phyloP scores from a whole-genome alignment of 2,797 vertebrate species.

The Malacoctenus gilli region DNA sequence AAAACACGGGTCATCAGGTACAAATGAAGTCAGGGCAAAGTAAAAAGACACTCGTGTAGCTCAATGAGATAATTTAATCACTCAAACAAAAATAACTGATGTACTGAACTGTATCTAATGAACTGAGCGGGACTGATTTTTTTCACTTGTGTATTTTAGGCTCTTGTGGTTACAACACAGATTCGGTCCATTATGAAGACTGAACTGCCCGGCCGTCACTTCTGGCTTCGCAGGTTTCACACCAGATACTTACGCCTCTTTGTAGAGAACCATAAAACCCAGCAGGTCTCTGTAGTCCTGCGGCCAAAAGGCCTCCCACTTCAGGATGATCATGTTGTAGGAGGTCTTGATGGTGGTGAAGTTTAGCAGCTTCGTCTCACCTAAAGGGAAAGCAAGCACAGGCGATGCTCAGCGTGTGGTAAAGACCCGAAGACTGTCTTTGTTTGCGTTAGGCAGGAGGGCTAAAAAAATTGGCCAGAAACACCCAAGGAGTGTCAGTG shows the following conservation, averaged over 20 bases:
- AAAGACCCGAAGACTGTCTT: no score
- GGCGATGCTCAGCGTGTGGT: not conserved
- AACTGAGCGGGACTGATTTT: no score
- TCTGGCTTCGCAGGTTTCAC: not conserved
- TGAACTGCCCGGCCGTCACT: not conserved
- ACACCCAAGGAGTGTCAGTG: no score
- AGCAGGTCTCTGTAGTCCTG: constrained; percentile 93
- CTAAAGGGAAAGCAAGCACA: constrained; percentile 73
- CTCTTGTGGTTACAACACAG: not conserved
- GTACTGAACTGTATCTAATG: no score
- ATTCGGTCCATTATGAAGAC: not conserved
- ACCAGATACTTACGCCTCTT: constrained; percentile 93
- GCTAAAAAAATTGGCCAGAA: no score
- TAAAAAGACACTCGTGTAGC: not conserved
- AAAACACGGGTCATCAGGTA: no score
- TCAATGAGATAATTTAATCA: not conserved
- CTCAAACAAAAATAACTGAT: not conserved
- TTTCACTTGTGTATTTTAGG: no score
- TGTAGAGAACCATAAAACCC: constrained; percentile 98
- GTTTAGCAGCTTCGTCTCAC: constrained; percentile 90
- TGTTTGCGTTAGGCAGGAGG: no score
- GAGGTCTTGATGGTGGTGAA: constrained; percentile 85
- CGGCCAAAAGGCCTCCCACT: constrained; percentile 94
- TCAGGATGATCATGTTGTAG: constrained; percentile 88
- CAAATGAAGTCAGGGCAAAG: not conserved